phyloP scores from a whole-genome alignment of 2,797 vertebrate species.

The Tinamus major region DNA sequence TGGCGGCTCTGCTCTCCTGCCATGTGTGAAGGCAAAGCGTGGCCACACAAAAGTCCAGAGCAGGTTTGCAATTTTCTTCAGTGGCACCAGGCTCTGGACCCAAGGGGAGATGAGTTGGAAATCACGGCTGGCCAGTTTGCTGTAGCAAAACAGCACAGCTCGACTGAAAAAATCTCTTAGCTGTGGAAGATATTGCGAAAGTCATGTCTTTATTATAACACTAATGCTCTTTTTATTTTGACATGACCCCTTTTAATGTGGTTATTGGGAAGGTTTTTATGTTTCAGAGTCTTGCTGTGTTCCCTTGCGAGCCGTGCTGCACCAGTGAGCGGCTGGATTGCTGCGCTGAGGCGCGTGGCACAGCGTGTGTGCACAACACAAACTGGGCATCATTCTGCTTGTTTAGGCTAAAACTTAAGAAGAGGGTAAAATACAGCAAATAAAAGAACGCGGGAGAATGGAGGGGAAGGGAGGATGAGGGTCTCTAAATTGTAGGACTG shows the following conservation, averaged over 20 bases:
- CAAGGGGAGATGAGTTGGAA: not conserved
- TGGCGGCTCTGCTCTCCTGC: not conserved
- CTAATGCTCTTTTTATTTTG: rapidly evolving
- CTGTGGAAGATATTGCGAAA: not conserved
- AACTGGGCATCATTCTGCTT: not conserved
- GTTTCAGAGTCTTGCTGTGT: not conserved
- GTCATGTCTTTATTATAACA: not conserved
- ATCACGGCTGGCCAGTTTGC: not conserved
- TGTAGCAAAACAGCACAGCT: not conserved
- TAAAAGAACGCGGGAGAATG: not conserved
- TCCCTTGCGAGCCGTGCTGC: not conserved
- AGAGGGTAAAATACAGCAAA: not conserved
- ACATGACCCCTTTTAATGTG: not conserved
- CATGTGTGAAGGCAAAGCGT: rapidly evolving
- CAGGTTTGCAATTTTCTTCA: not conserved
- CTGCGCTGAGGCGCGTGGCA: not conserved
- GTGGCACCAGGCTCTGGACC: not conserved
- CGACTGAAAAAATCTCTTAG: not conserved
- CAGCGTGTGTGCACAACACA: not conserved
- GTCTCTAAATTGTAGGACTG: not conserved
- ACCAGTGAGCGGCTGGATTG: not conserved
- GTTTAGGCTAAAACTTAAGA: constrained; percentile 27
- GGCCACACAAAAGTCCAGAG: not conserved
- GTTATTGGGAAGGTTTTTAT: not conserved
- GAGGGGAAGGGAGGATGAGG: not conserved